These are phyloP conservation scores for Thermophis baileyi DNA, from an alignment of 2,113 vertebrate genomes.

Conservation along the genomic window DNA sequence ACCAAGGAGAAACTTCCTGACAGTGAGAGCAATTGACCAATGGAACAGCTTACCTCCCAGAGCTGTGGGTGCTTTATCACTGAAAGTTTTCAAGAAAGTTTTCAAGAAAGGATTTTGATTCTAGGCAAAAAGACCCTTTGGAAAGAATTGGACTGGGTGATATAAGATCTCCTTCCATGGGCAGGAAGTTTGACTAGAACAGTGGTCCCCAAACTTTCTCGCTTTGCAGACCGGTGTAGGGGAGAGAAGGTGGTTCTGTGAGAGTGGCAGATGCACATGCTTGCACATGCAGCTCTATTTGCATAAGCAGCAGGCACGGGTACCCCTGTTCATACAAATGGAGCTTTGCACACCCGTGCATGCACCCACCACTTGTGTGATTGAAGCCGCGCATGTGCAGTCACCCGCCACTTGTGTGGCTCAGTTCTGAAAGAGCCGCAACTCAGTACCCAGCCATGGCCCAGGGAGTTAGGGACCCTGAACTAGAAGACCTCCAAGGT, in stretches of 20 bases:
- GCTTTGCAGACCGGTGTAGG: not conserved
- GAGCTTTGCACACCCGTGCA: not conserved
- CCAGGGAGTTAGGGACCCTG: too few species aligned
- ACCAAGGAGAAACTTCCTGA: too few species aligned
- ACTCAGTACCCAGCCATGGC: not conserved
- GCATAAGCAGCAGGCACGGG: not conserved
- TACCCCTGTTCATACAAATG: not conserved
- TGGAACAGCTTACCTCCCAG: not conserved
- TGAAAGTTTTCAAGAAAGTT: not conserved
- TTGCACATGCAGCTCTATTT: not conserved
- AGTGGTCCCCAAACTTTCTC: not conserved
- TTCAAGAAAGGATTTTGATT: not conserved
- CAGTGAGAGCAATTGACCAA: too few species aligned
- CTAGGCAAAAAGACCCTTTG: not conserved
- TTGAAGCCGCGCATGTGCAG: not conserved
- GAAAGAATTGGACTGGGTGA: not conserved
- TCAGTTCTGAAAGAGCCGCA: not conserved
- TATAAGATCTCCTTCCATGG: not conserved
- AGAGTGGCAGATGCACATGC: not conserved
- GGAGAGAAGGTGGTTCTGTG: not conserved
- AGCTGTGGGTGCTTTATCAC: not conserved
- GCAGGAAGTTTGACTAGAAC: not conserved
- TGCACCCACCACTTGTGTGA: not conserved
- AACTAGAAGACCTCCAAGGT: too few species aligned
- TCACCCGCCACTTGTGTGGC: not conserved